Evolutionary conservation across 2,113 vertebrate genomes (phyloP).

Genomic region (Charadrius vociferus): DNA sequence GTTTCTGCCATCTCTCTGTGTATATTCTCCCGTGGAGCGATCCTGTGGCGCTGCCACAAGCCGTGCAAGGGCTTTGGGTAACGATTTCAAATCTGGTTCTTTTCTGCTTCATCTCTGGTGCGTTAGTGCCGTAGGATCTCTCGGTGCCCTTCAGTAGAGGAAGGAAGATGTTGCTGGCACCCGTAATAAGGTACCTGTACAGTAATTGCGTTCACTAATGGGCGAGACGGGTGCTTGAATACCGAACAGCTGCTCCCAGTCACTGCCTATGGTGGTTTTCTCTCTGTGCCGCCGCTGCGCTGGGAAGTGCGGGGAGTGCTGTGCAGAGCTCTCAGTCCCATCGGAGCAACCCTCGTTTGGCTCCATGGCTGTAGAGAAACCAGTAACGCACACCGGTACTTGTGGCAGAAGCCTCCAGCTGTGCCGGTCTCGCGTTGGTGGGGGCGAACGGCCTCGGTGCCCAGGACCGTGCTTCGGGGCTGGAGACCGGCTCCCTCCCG

Average conservation of each 20-base stretch:
- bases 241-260: background rate
- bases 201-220: background rate
- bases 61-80: background rate
- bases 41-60: rapidly evolving
- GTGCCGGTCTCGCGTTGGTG: rapidly evolving
- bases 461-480: background rate
- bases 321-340: rapidly evolving
- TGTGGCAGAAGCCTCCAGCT: background rate
- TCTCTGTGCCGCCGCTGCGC: background rate
- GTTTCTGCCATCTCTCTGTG: background rate
- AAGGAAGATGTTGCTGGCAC: background rate
- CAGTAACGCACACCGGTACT: rapidly evolving
- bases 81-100: rapidly evolving
- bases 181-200: rapidly evolving
- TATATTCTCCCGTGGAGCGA: rapidly evolving
- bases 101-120: background rate
- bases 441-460: rapidly evolving
- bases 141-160: rapidly evolving
- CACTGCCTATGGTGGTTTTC: rapidly evolving
- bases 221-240: rapidly evolving
- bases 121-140: rapidly evolving
- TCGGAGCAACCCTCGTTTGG: rapidly evolving
- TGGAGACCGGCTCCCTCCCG: background rate
- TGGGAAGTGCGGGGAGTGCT: background rate
- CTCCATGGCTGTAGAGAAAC: rapidly evolving